A percentile compares a stretch with the other conserved stretches of the same genome.
Evolutionary conservation across 2,113 vertebrate species (phyloP).

Genomic region (Mastomys natalensis): DNA sequence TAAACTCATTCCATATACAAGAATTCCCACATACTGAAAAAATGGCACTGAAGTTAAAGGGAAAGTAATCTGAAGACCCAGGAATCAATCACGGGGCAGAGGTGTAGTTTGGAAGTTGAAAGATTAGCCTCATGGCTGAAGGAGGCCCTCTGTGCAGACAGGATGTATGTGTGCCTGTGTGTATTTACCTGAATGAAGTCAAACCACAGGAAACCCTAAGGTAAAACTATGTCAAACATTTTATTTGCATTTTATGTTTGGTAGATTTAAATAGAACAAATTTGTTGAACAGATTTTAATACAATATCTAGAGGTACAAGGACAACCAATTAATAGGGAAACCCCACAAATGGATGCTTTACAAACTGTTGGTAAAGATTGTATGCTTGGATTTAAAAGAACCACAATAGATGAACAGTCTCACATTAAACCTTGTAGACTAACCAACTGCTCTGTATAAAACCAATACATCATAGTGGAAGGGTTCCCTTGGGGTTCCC

Average conservation of each 20-base stretch:
- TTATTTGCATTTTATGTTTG: conserved; percentile 90
- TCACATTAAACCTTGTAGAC: conserved; percentile 71
- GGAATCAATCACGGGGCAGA: not conserved
- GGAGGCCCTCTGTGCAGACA: not conserved
- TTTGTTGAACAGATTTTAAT: conserved; percentile 85
- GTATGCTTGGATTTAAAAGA: conserved; percentile 76
- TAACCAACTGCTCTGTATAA: conserved; percentile 78
- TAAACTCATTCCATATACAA: conserved; percentile 4
- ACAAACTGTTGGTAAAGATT: conserved; percentile 78
- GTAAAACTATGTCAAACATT: conserved; percentile 84
- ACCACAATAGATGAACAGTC: conserved; percentile 73
- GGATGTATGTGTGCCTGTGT: not conserved
- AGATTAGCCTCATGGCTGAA: not conserved
- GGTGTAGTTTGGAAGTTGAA: not conserved
- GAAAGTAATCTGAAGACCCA: conserved; percentile 52
- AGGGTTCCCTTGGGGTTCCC: not conserved
- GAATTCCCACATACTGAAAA: not conserved
- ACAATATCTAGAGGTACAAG: conserved; percentile 85
- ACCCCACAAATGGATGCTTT: conserved; percentile 77
- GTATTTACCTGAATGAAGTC: not conserved
- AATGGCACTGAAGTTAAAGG: not conserved
- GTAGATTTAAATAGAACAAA: conserved; percentile 84
- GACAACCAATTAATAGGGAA: conserved; percentile 82
- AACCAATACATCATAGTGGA: conserved; percentile 79
- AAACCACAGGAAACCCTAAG: conserved; percentile 68